Base-by-base conservation (phyloP, 2,888 invertebrate species). In the Sarcophaga carnaria region DNA sequence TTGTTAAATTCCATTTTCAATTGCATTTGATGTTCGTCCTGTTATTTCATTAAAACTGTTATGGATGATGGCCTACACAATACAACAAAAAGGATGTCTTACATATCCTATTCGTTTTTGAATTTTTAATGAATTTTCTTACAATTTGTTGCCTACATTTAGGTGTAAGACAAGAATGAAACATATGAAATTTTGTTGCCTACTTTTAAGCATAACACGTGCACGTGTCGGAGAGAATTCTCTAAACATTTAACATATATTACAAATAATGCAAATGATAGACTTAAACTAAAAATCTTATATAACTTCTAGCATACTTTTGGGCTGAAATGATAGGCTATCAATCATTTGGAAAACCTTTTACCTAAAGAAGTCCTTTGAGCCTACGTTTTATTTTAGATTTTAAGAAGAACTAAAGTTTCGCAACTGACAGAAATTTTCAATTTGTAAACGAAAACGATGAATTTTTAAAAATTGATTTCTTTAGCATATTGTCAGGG, bases 31-130 rank as follows among this genome's bases (percentile, higher is more conserved):
- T 47, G 22, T 60, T 54, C 10, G 17, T 63, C 4, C 49, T n/a
- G 12, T 74, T 54, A 14, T 54, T 54, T 54, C 54, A 3, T 79
- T 20, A 54, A 2, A 20, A n/a, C 25, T 83, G 54, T 83, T 72
- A 77, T 86, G 80, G n/a, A 80, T 80, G 67, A 67, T 63, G 54
- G 20, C 45, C 64, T 49, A 49, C 20, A 67, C 37, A 79, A 17
- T 72, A 67, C 10, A 60, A 3, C 5, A 37, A 6, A 62, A 69
- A 22, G 20, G 59, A 45, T 75, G 37, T 37, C 10, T 37, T 8
- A 37, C 37, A 63, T 12, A 72, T 66, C 70, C 70, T 70, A 47
- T 49, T 14, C 5, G 4, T 54, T 54, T 54, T 54, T 12, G 17
- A 17, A 54, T 49, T 11, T 49, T 4, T 49, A 49, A 12, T 78